These are phyloP conservation scores for Hirudo medicinalis DNA, from an alignment of 1,140 invertebrate genomes.

Conservation along the genomic window DNA sequence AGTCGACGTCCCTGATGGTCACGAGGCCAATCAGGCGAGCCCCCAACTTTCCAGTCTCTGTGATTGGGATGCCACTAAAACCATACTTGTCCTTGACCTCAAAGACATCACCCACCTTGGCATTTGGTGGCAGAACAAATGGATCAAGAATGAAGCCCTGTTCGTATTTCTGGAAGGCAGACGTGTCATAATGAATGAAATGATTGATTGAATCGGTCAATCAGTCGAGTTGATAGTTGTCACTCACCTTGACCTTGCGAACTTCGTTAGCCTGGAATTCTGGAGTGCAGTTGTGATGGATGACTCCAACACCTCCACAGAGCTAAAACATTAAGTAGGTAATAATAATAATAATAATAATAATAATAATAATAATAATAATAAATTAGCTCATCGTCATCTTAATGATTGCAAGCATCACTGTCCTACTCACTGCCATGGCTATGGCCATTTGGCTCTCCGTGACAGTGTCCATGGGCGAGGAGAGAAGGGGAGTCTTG, in stretches of 20 bases:
- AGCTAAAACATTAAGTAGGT: constrained; percentile 44
- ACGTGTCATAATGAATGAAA: background rate
- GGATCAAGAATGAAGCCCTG: constrained; percentile 96
- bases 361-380: too few relatives aligned
- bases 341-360: too few relatives aligned
- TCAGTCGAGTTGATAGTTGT: too few relatives aligned
- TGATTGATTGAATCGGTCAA: too few relatives aligned
- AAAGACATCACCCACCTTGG: constrained; percentile 74
- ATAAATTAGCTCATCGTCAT: too few relatives aligned
- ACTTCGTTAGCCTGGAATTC: constrained; percentile 94
- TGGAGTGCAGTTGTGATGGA: constrained; percentile 90
- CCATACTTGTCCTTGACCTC: constrained; percentile 77
- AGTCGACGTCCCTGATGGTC: constrained; percentile 95
- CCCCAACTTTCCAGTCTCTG: constrained; percentile 81
- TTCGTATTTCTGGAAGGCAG: constrained; percentile 57
- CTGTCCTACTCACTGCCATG: constrained; percentile 60
- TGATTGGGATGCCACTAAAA: constrained; percentile 93
- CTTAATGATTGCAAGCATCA: background rate
- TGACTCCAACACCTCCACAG: constrained; percentile 90
- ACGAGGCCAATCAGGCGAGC: constrained; percentile 77
- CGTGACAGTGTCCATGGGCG: constrained; percentile 98
- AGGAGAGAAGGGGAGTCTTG: constrained; percentile 85
- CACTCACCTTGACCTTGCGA: constrained; percentile 79
- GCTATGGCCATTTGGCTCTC: constrained; percentile 98
- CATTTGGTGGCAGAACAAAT: constrained; percentile 69